Evolutionary conservation across 1,140 invertebrate genomes (phyloP), one percentile per base, ranked within the genome.

Genomic region (Manduca sexta): DNA sequence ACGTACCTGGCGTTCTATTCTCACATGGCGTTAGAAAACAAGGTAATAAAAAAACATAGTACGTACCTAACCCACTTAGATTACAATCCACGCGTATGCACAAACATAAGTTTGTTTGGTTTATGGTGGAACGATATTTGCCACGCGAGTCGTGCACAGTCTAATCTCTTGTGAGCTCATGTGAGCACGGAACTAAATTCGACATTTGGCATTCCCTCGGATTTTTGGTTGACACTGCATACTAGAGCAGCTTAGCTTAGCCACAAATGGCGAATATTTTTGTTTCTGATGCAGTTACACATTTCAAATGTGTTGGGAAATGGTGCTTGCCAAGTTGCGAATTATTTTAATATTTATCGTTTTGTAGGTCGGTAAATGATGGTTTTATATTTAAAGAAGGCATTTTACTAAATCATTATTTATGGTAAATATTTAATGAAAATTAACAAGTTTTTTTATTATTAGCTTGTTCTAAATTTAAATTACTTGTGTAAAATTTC

Each of bases 141-240:
- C 46, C 38, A 52, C 33, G 21, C 39, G 42, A 12, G 17, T 35
- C 48, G 44, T 52, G 52, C 43, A 54, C 7, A 29, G 29, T 30
- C 49, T 67, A 69, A 72, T 64, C 61, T 61, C 15, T 30, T 21
- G 40, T 56, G 41, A 67, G 56, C 59, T 44, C 41, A 31, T 39
- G 50, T 52, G 49, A 59, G 63, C 63, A 66, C 60, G 56, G 45
- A 30, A 18, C 50, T 35, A 41, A 52, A 56, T 42, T 56, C 49
- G 34, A 53, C 55, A 45, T 43, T 49, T 41, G 14, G 13, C 35
- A 43, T 48, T 49, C 30, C 44, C 46, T 33, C 33, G 46, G 34
- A 56, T 56, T 56, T 52, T 52, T 49, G 33, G 34, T 26, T 26
- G 30, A 41, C 45, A 45, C 18, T 41, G 16, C 26, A 46, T 15